Conservation (phyloP, 2,113 vertebrate genomes). For the Bubo bubo region DNA sequence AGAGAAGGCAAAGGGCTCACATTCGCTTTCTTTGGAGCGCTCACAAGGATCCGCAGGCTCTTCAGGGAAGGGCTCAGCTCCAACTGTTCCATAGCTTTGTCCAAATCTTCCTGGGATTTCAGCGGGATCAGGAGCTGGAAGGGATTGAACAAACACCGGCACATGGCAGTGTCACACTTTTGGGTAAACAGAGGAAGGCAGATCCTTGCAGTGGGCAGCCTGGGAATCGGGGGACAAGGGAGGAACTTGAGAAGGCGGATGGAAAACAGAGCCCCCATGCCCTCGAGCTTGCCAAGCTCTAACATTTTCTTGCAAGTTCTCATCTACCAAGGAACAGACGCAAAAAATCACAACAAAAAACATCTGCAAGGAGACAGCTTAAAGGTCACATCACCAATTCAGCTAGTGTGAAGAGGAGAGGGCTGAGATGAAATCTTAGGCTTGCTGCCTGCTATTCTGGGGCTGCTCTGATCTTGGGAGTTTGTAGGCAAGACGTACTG, state of each 20-base stretch:
- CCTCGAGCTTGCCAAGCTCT: background rate
- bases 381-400: background rate
- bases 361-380: slow-evolving; percentile 12
- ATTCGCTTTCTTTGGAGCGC: slow-evolving; percentile 86
- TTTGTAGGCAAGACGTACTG: background rate
- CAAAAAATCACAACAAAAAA: slow-evolving; percentile 47
- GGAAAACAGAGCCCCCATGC: background rate
- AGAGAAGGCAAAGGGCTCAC: slow-evolving; percentile 73
- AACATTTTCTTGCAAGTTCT: slow-evolving; percentile 25
- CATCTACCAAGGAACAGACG: background rate
- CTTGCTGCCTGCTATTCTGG: background rate
- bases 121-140: slow-evolving; percentile 83
- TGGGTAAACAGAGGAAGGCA: slow-evolving; percentile 42
- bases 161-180: slow-evolving; percentile 2
- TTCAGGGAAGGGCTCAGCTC: slow-evolving; percentile 80
- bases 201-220: background rate
- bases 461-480: background rate
- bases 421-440: background rate
- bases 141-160: slow-evolving; percentile 57
- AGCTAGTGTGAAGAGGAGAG: background rate
- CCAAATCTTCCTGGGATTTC: slow-evolving; percentile 91
- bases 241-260: background rate
- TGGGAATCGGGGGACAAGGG: background rate
- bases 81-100: slow-evolving; percentile 81
- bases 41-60: slow-evolving; percentile 84